phyloP scores from a whole-genome alignment of 2,113 vertebrate species.

The Muntiacus muntjak region DNA sequence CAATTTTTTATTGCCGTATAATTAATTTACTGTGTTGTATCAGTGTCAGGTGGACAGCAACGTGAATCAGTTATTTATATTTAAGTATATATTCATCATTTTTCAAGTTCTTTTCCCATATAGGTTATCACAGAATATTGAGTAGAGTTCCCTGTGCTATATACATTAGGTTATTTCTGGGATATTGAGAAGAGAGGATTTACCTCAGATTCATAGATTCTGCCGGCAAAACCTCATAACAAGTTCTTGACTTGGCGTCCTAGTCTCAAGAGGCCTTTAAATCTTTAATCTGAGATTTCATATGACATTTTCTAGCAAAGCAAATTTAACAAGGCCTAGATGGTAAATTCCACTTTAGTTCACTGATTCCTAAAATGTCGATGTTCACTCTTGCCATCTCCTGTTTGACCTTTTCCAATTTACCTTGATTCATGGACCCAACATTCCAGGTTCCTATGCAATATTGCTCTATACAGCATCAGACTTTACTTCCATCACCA shows the following conservation, averaged over 20 bases:
- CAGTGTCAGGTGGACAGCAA: not conserved
- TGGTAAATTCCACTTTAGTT: not conserved
- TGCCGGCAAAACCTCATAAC: not conserved
- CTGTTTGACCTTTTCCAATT: not conserved
- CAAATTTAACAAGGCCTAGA: not conserved
- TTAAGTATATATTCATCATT: not conserved
- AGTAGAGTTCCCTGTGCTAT: not conserved
- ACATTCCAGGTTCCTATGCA: not conserved
- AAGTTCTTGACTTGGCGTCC: not conserved
- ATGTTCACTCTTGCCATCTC: not conserved
- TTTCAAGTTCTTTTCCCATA: not conserved
- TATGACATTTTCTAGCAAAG: not conserved
- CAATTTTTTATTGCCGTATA: not conserved
- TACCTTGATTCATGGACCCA: not conserved
- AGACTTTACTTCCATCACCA: not conserved
- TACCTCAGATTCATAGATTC: not conserved
- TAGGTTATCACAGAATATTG: not conserved
- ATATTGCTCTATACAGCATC: not conserved
- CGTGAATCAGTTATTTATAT: not conserved
- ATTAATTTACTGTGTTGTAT: not conserved
- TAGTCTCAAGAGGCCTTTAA: not conserved
- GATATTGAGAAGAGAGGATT: not conserved
- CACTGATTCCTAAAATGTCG: not conserved
- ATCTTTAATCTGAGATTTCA: not conserved
- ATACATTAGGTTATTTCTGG: not conserved